phyloP scores from a whole-genome alignment of 2,888 invertebrate species.

The Bhutanitis thaidina region DNA sequence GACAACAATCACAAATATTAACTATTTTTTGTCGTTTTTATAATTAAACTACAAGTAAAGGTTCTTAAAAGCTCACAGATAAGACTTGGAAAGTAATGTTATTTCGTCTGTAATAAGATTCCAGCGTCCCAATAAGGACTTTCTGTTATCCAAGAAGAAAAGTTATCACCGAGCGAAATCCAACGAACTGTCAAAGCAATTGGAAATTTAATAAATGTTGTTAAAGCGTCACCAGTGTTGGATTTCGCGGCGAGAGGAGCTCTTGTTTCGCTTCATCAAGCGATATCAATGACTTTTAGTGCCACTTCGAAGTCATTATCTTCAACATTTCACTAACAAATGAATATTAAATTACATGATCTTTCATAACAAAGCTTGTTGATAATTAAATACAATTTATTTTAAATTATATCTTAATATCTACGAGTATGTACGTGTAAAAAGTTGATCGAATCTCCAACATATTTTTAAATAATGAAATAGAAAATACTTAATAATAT shows the following conservation, averaged over 20 bases:
- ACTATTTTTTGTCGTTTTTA: background rate
- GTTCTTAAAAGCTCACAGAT: background rate
- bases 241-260: constrained; percentile 17
- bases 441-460: too few species aligned
- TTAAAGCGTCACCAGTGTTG: constrained; percentile 7
- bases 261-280: constrained; percentile 23
- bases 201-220: constrained; percentile 12
- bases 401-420: too few species aligned
- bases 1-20: too few species aligned
- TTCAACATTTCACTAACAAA: background rate
- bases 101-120: constrained; percentile 3
- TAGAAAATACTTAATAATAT: too few species aligned
- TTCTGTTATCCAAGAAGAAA: constrained; percentile 4
- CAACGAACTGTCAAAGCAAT: constrained; percentile 10
- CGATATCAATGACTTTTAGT: constrained; percentile 20
- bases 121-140: background rate
- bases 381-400: too few species aligned
- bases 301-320: background rate
- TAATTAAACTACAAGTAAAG: background rate
- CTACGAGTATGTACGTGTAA: too few species aligned
- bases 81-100: background rate
- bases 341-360: background rate
- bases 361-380: too few species aligned
- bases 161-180: background rate
- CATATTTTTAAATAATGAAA: too few species aligned